Conservation (phyloP, 2,888 invertebrate genomes). For the Panopea generosa region DNA sequence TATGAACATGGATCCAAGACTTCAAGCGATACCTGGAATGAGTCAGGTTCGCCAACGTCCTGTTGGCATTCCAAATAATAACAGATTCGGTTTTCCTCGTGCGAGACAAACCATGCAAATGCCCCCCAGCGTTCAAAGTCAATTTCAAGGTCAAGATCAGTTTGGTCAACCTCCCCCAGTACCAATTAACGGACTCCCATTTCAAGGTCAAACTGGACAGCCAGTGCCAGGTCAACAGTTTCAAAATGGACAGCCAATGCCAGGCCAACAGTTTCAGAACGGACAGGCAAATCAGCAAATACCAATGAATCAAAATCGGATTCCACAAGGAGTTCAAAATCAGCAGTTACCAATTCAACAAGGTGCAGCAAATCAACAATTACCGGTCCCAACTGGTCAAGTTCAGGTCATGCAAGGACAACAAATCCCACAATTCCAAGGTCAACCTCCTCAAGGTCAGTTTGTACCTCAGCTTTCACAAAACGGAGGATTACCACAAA, state of each 20-base stretch:
- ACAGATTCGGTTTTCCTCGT: no score
- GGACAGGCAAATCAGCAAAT: constrained; percentile 7
- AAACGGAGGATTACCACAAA: not conserved
- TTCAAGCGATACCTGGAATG: no score
- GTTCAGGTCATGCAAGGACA: constrained; percentile 4
- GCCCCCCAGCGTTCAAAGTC: constrained; percentile 6
- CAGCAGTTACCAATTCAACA: constrained; percentile 1
- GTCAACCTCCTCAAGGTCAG: no score
- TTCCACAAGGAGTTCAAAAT: not conserved
- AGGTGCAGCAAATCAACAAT: no score
- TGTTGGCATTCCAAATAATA: no score
- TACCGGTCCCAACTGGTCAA: no score
- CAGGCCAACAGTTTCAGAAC: no score
- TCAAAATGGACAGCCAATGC: not conserved
- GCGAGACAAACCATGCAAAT: not conserved
- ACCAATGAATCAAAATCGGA: not conserved
- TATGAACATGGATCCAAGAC: not conserved
- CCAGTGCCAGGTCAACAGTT: not conserved
- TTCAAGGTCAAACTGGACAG: constrained; percentile 13
- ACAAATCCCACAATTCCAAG: not conserved
- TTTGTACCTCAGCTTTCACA: no score
- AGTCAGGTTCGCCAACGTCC: no score
- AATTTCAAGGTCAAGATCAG: constrained; percentile 16
- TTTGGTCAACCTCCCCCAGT: no score
- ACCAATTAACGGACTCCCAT: no score